These are phyloP conservation scores for Gnathonemus longibarbis DNA, from an alignment of 2,113 vertebrate genomes.

Conservation along the genomic window DNA sequence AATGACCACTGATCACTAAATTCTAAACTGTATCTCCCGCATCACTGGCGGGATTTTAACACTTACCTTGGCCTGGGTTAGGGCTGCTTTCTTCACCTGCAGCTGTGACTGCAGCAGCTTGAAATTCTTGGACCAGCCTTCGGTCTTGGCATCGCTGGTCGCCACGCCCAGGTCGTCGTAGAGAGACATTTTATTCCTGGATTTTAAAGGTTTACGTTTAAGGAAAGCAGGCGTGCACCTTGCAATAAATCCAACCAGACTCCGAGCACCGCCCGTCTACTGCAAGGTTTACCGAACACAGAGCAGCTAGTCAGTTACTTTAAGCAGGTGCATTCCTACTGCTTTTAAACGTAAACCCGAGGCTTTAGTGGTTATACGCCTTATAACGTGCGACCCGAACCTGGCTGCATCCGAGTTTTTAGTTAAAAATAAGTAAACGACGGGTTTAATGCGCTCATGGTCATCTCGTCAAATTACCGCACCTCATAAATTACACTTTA, in stretches of 20 bases:
- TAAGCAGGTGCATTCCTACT: not conserved
- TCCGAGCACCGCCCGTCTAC: not conserved
- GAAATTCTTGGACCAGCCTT: conserved; percentile 99
- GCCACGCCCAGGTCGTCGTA: not conserved
- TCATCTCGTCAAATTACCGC: not conserved
- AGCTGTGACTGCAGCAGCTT: conserved; percentile 93
- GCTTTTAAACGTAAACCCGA: not conserved
- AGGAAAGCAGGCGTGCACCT: not conserved
- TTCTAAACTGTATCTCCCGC: not conserved
- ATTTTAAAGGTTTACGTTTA: not conserved
- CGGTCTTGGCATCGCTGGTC: conserved; percentile 91
- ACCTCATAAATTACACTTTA: not conserved
- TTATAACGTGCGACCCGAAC: not conserved
- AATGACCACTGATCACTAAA: too few species aligned
- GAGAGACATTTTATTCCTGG: not conserved
- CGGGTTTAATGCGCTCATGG: not conserved
- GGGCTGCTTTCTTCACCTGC: conserved; percentile 95
- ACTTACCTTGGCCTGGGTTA: conserved; percentile 91
- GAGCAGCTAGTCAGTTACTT: not conserved
- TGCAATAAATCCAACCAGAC: not conserved
- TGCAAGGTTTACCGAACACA: not conserved
- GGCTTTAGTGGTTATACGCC: not conserved
- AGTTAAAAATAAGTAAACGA: not conserved
- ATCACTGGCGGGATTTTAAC: not conserved
- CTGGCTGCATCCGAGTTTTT: not conserved